A percentile compares a stretch with the other conserved stretches of the same genome.
These are phyloP conservation scores for Desoria tigrina DNA, from an alignment of 2,888 invertebrate genomes.

Conservation along the genomic window DNA sequence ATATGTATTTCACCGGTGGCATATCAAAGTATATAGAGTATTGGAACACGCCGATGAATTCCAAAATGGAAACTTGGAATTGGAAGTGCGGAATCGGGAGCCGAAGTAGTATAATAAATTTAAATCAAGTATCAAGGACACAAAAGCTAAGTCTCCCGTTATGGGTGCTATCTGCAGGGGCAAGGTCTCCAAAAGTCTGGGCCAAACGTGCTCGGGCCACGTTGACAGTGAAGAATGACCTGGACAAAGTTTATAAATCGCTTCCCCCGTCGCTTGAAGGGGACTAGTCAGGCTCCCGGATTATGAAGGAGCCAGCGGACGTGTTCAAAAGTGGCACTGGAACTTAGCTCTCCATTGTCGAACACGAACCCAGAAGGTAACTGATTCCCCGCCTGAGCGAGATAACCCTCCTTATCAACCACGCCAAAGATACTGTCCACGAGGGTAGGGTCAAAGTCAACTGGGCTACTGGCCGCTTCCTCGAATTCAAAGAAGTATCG, in stretches of 20 bases:
- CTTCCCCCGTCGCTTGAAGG: slow-evolving; percentile 4
- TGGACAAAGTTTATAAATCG: neutral
- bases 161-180: slow-evolving; percentile 49
- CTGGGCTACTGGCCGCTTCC: neutral
- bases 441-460: slow-evolving; percentile 14
- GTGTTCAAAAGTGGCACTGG: slow-evolving; percentile 32
- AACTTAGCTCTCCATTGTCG: slow-evolving; percentile 24
- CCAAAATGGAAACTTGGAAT: too few species aligned
- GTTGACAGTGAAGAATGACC: slow-evolving; percentile 29
- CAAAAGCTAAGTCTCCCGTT: neutral
- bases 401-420: slow-evolving; percentile 3
- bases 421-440: slow-evolving; percentile 6
- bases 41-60: too few species aligned
- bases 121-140: too few species aligned
- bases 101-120: too few species aligned
- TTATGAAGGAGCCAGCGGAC: slow-evolving; percentile 48
- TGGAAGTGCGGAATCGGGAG: too few species aligned
- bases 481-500: slow-evolving; percentile 5
- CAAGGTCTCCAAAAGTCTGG: slow-evolving; percentile 50
- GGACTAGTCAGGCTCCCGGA: slow-evolving; percentile 52
- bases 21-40: too few species aligned
- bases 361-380: slow-evolving; percentile 19
- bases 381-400: neutral
- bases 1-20: too few species aligned
- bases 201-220: slow-evolving; percentile 42